Percentiles rank a stretch among this genome's conserved stretches.
Evolutionary conservation across 2,797 vertebrate species (phyloP).

Genomic region (Hemitrygon akajei): DNA sequence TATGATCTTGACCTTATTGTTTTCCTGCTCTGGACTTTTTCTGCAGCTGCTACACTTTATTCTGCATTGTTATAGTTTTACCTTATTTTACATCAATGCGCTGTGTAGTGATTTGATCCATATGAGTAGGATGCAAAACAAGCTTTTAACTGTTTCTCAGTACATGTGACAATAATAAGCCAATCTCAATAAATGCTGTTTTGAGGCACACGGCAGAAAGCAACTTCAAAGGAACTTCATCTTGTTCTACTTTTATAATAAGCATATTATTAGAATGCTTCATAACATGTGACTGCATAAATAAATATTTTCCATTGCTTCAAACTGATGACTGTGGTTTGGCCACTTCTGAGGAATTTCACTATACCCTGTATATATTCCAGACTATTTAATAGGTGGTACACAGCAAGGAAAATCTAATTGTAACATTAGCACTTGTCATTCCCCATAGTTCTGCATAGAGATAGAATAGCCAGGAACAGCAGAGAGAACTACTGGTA

Average conservation of each 20-base stretch:
- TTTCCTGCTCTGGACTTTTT: no score
- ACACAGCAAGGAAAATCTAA: neutral
- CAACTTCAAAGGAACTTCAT: neutral
- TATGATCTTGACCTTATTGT: no score
- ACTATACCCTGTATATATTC: neutral
- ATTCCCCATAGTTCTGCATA: neutral
- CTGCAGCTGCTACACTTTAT: no score
- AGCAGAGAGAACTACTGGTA: neutral
- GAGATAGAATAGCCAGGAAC: neutral
- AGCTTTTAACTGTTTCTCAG: no score
- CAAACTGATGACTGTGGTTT: constrained; percentile 4
- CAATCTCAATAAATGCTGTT: neutral
- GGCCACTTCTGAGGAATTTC: neutral
- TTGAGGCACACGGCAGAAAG: neutral
- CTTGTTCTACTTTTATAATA: neutral
- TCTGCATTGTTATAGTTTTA: no score
- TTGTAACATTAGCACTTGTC: neutral
- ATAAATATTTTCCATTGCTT: constrained; percentile 5
- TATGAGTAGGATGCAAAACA: no score
- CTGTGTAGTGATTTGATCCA: no score
- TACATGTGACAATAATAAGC: no score
- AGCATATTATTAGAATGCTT: neutral
- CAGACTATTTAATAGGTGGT: constrained; percentile 7
- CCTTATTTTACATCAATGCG: no score
- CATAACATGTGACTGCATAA: neutral